Evolutionary conservation across 2,113 vertebrate genomes (phyloP).

Genomic region (Odocoileus hemionus): DNA sequence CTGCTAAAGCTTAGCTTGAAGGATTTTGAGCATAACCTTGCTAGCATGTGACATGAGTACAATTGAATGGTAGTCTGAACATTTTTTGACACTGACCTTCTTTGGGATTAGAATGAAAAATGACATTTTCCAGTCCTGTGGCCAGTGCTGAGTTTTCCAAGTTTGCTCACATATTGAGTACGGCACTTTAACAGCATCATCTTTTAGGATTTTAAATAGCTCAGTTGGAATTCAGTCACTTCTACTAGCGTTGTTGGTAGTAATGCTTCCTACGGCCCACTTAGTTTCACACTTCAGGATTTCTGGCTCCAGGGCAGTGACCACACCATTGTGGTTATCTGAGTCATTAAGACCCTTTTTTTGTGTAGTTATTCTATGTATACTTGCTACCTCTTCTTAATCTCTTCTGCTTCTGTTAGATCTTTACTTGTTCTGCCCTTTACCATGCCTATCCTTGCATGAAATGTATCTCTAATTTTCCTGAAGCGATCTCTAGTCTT

Average conservation of each 20-base stretch:
- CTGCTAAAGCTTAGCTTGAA: not conserved
- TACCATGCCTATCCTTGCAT: not conserved
- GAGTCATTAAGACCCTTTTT: not conserved
- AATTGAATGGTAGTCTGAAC: not conserved
- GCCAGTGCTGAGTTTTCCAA: not conserved
- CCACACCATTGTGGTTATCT: not conserved
- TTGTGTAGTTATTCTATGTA: not conserved
- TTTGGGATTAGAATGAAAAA: not conserved
- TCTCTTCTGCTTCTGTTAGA: not conserved
- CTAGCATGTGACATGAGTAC: not conserved
- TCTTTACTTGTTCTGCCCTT: not conserved
- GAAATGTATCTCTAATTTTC: not conserved
- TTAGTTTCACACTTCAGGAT: not conserved
- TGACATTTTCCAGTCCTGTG: not conserved
- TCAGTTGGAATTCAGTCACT: not conserved
- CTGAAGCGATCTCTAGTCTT: not conserved
- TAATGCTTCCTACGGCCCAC: not conserved
- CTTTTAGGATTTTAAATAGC: not conserved
- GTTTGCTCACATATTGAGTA: not conserved
- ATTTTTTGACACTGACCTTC: not conserved
- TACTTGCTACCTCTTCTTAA: not conserved
- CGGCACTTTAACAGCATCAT: not conserved
- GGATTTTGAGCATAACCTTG: not conserved
- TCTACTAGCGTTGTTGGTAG: not conserved
- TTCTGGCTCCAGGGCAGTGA: not conserved